These are phyloP conservation scores for Drosophila borealis DNA, from an alignment of 2,888 invertebrate species.

Conservation along the genomic window DNA sequence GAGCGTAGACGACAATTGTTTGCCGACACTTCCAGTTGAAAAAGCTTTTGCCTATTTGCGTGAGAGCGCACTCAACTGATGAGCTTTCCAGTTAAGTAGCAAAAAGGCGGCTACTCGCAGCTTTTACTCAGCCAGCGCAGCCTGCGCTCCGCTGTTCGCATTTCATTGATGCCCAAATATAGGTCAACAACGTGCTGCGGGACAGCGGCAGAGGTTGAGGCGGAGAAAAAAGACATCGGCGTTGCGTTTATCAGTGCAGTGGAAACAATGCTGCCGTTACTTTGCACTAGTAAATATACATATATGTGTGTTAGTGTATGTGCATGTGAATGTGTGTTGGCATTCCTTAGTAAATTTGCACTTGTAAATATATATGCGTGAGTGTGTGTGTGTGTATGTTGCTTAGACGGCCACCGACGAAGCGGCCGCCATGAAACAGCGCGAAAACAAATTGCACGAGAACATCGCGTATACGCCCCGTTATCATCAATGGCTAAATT, in stretches of 20 bases:
- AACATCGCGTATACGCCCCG: slow-evolving; percentile 64
- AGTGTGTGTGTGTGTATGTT: slow-evolving; percentile 29
- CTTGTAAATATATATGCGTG: slow-evolving; percentile 1
- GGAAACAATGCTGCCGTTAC: slow-evolving; percentile 43
- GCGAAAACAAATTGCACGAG: slow-evolving; percentile 57
- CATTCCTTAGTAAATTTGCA: slow-evolving; percentile 36
- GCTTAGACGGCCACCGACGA: slow-evolving; percentile 22
- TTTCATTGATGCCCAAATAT: slow-evolving; percentile 84
- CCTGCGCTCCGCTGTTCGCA: slow-evolving; percentile 37
- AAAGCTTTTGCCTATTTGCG: slow-evolving; percentile 31
- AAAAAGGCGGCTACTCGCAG: slow-evolving; percentile 47
- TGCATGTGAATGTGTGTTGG: background rate
- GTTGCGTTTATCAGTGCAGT: slow-evolving; percentile 53
- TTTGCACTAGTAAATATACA: slow-evolving; percentile 14
- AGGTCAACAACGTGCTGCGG: slow-evolving; percentile 83
- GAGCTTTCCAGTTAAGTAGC: slow-evolving; percentile 58
- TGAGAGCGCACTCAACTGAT: slow-evolving; percentile 10
- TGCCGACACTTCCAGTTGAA: slow-evolving; percentile 57
- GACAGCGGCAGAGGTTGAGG: slow-evolving; percentile 23
- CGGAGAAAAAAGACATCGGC: slow-evolving; percentile 31
- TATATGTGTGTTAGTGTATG: background rate
- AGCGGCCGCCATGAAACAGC: slow-evolving; percentile 10
- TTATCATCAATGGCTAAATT: slow-evolving; percentile 64
- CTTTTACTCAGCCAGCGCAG: slow-evolving; percentile 66
- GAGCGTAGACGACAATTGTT: slow-evolving; percentile 12